Evolutionary conservation across 2,113 vertebrate species (phyloP).

Genomic region (Gymnocephalus cernua): DNA sequence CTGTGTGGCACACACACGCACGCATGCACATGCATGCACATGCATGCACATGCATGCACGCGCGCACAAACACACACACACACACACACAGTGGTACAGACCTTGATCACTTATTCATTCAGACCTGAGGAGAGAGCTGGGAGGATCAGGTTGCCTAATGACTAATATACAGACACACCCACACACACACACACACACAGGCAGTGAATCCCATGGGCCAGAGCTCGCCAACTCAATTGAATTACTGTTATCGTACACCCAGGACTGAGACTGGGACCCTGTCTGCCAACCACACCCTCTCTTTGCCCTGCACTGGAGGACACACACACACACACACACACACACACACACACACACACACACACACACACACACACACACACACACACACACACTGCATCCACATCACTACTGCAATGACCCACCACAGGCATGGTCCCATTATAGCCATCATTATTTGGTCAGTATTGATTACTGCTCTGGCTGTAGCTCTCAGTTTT

Average conservation of each 20-base stretch:
- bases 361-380: conserved; percentile 41
- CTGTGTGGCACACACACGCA: background rate
- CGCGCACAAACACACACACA: background rate
- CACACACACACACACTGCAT: conserved; percentile 25
- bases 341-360: conserved; percentile 23
- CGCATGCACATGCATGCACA: background rate
- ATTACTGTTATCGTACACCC: conserved; percentile 77
- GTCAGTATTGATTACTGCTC: conserved; percentile 72
- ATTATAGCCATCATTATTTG: conserved; percentile 74
- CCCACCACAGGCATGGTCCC: conserved; percentile 55
- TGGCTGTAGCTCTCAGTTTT: conserved; percentile 43
- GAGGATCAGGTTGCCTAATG: conserved; percentile 71
- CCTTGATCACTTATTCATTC: conserved; percentile 77
- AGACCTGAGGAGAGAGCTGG: conserved; percentile 60
- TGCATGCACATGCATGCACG: background rate
- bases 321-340: conserved; percentile 33
- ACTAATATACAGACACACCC: conserved; percentile 47
- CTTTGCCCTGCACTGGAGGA: conserved; percentile 51
- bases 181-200: conserved; percentile 39
- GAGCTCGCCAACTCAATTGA: conserved; percentile 72
- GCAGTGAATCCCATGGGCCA: conserved; percentile 64
- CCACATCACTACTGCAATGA: conserved; percentile 46
- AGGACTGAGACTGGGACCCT: conserved; percentile 55
- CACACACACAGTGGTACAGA: conserved; percentile 24
- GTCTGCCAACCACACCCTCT: conserved; percentile 64